These are phyloP conservation scores for Agonum fuliginosum DNA, from an alignment of 2,888 invertebrate species.

Conservation along the genomic window DNA sequence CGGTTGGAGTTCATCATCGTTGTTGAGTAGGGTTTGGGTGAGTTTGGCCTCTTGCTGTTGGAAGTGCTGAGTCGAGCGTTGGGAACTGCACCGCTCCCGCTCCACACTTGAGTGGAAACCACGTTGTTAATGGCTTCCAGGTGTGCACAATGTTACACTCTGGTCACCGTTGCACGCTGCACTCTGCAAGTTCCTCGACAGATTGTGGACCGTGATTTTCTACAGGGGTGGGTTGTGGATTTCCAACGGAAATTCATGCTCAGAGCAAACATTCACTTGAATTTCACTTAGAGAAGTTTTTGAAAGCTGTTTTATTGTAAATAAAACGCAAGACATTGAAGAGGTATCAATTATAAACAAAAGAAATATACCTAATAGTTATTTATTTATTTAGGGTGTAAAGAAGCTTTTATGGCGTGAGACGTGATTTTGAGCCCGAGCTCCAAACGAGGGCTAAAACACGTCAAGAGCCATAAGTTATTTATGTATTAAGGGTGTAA, in stretches of 20 bases:
- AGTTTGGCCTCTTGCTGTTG: not conserved
- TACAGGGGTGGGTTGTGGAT: not conserved
- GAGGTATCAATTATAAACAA: too few species aligned
- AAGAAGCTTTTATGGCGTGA: too few species aligned
- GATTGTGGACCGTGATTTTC: slow-evolving; percentile 1
- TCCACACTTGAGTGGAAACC: slow-evolving; percentile 9
- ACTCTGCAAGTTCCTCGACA: not conserved
- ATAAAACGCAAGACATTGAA: too few species aligned
- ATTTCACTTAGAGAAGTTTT: not conserved
- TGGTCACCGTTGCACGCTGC: slow-evolving; percentile 16
- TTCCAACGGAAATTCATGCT: not conserved
- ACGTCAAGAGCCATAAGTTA: too few species aligned
- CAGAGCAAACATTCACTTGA: not conserved
- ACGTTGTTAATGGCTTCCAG: slow-evolving; percentile 56
- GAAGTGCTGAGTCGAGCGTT: slow-evolving; percentile 10
- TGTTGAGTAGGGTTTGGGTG: not conserved
- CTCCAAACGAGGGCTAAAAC: too few species aligned
- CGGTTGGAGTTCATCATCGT: not conserved
- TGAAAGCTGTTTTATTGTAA: slow-evolving; percentile 13
- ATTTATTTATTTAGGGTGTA: too few species aligned
- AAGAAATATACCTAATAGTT: too few species aligned
- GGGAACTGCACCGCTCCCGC: slow-evolving; percentile 1
- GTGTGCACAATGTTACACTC: slow-evolving; percentile 47
- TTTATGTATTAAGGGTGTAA: too few species aligned
- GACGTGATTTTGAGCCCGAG: too few species aligned